A percentile compares a stretch with the other conserved stretches of the same genome.
These are phyloP conservation scores for Petrophora chlorosata DNA, from an alignment of 2,888 invertebrate genomes.

Conservation along the genomic window DNA sequence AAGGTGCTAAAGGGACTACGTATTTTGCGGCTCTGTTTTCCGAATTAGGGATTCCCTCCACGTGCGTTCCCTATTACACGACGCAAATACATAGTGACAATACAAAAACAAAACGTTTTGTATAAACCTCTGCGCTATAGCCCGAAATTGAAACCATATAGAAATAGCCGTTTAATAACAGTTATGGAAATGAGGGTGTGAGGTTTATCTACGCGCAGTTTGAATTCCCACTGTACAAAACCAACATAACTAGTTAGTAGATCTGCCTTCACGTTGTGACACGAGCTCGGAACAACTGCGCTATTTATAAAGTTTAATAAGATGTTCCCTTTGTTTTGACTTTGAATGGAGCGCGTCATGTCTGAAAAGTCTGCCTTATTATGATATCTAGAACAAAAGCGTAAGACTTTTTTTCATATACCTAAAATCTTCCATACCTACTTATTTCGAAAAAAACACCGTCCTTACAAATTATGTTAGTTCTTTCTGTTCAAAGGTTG, in stretches of 20 bases:
- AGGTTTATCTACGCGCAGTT: neutral
- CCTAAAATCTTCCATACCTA: too few relatives aligned
- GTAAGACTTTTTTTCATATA: too few relatives aligned
- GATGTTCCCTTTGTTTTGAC: neutral
- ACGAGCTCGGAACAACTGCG: neutral
- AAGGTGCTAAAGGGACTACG: constrained; percentile 11
- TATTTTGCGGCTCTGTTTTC: constrained; percentile 42
- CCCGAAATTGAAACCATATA: constrained; percentile 59
- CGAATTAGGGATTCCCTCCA: constrained; percentile 61
- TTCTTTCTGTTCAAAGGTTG: too few relatives aligned
- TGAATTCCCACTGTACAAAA: neutral
- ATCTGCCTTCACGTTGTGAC: neutral
- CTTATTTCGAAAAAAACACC: too few relatives aligned
- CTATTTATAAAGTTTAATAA: neutral
- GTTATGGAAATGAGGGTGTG: constrained; percentile 22
- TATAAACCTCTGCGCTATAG: constrained; percentile 51
- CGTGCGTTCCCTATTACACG: constrained; percentile 67
- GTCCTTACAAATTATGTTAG: too few relatives aligned
- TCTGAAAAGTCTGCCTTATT: too few relatives aligned
- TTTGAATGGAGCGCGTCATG: neutral
- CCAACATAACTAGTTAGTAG: neutral
- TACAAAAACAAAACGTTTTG: constrained; percentile 64
- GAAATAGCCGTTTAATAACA: constrained; percentile 46
- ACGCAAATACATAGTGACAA: constrained; percentile 72
- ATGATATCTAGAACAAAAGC: too few relatives aligned